Evolutionary conservation across 2,888 invertebrate species (phyloP), one percentile per base, ranked within the genome.

Genomic region (Athalia rosae): DNA sequence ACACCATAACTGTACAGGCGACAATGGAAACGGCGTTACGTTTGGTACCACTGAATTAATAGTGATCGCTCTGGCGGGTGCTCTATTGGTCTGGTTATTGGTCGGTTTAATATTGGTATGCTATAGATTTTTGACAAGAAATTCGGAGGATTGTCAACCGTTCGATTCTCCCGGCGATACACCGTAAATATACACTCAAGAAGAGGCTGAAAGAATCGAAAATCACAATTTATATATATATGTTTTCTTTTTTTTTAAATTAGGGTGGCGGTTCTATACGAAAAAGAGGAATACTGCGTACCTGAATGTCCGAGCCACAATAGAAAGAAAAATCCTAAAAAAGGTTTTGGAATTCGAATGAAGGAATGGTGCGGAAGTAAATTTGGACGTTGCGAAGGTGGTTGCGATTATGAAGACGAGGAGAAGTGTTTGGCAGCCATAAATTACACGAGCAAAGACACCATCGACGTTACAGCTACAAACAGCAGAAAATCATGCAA

Each of bases 391-490:
- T 82, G 82, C 77, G 81, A 81, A n/a, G 82, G 80, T n/a, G 79
- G 77, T 28, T 83, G 82, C 11, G 77, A 81, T 15, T 80, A 80
- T 59, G 77, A 78, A 53, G 86, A 87, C 64, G 86, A 86, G 71
- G 87, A 87, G 76, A 83, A 83, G 73, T 87, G 83, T 79, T 81
- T 87, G 73, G 86, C 85, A 0, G 82, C 86, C 9, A 84, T 87
- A 66, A 87, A 79, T 81, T 87, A 87, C 69, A 82, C 80, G 78
- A 87, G 85, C 77, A 87, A 84, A 76, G 86, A 84, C 58, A 82
- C 83, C 4, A 77, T 71, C 53, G 77, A 77, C 58, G 78, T 77
- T 47, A 81, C 28, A 28, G 28, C 28, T 28, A 28, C 74, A 77
- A 82, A 76, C 53, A 79, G 79, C 63, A 80, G 77, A 69, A 82